These are phyloP conservation scores for Drosophila meridiana DNA, from an alignment of 2,888 invertebrate species.

Conservation along the genomic window DNA sequence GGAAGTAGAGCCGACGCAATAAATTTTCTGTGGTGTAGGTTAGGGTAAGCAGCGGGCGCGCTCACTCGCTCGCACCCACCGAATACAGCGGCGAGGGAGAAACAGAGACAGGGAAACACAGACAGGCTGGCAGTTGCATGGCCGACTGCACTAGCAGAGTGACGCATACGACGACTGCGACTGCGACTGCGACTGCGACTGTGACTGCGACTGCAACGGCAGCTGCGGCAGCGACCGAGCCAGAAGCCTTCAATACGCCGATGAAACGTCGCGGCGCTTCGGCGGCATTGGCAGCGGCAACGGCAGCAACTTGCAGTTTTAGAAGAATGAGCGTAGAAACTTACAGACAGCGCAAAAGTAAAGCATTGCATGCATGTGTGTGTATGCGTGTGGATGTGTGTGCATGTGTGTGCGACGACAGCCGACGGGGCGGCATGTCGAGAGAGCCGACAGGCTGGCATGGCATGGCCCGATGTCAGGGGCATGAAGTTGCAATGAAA, in stretches of 20 bases:
- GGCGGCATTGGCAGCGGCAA: background rate
- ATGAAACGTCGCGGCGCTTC: conserved; percentile 3
- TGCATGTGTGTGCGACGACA: background rate
- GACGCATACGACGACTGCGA: conserved; percentile 23
- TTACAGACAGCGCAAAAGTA: conserved; percentile 45
- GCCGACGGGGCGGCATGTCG: background rate
- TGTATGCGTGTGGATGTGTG: background rate
- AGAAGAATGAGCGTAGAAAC: conserved; percentile 76
- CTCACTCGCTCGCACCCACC: conserved; percentile 30
- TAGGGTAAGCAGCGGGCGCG: conserved; percentile 61
- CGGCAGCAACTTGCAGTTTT: conserved; percentile 70
- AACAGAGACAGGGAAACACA: conserved; percentile 9
- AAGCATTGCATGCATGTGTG: conserved; percentile 16
- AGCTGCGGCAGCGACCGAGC: conserved; percentile 5
- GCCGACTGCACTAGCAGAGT: conserved; percentile 47
- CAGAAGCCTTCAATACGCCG: conserved; percentile 70
- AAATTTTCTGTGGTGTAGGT: conserved; percentile 76
- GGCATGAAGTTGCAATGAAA: conserved; percentile 79
- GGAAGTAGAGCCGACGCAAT: conserved; percentile 70
- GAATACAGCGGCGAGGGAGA: conserved; percentile 1
- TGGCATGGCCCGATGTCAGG: conserved; percentile 71
- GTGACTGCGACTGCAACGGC: conserved; percentile 6
- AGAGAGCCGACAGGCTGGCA: conserved; percentile 34
- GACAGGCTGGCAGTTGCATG: conserved; percentile 43
- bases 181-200: conserved; percentile 15